Evolutionary conservation across 2,888 invertebrate species (phyloP), one percentile per base, ranked within the genome.

Genomic region (Orthosia incerta): DNA sequence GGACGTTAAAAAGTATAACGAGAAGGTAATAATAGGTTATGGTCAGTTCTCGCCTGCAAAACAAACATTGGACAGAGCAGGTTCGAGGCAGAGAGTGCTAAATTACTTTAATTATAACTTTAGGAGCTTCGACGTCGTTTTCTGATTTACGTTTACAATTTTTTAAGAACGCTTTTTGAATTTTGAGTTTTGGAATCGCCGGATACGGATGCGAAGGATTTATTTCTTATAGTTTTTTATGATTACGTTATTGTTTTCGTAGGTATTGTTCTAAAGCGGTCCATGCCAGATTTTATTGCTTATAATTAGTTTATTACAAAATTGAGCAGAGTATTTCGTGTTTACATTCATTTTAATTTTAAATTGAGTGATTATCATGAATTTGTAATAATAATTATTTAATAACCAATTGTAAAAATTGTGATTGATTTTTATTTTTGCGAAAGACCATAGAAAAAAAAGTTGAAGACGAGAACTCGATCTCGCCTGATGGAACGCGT

Each of bases 41-140:
- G 94, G 90, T 91, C 92, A 95, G 93, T 96, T 96, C 96, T 95
- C 96, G 96, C 96, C 95, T 91, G 95, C 93, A 95, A 96, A 96
- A 96, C 96, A 96, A 96, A 96, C 96, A 96, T 89, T 89, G 90
- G 89, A 92, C 95, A 93, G 94, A 92, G 93, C 91, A 92, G 90
- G 86, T 89, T 83, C 82, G 86, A 88, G 89, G 89, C 83, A 74
- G 90, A 89, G 93, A 93, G 92, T 90, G 92, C 92, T 92, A 94
- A 95, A 95, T 95, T 95, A 93, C 92, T 93, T 94, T 93, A 93
- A 94, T 94, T 94, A 92, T 88, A 87, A 83, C 72, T 84, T 64
- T 70, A 84, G 66, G 71, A 67, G 77, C 82, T 65, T 75, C 65
- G 71, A 71, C 79, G 86, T 81, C 86, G 74, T 84, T 86, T 90